A percentile compares a stretch with the other conserved stretches of the same genome.
Evolutionary conservation across 2,888 invertebrate species (phyloP).

Genomic region (Trichogramma evanescens): DNA sequence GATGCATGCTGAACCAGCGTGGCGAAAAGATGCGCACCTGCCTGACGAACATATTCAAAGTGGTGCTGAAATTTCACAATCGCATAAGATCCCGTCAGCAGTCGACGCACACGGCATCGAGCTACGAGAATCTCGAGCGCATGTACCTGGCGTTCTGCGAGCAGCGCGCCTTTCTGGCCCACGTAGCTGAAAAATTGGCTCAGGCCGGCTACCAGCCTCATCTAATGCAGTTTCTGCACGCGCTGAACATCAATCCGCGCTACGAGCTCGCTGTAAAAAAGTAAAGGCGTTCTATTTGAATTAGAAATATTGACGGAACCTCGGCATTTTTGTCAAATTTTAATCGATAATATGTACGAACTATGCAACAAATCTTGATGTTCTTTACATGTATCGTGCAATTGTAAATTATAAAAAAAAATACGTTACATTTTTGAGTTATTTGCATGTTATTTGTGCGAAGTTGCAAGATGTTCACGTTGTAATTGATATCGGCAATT

Average conservation of each 20-base stretch:
- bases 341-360: no score
- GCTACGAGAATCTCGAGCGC: constrained; percentile 53
- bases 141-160: constrained; percentile 58
- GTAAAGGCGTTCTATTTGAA: background rate
- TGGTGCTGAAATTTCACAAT: constrained; percentile 65
- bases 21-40: constrained; percentile 63
- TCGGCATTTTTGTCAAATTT: no score
- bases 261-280: constrained; percentile 32
- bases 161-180: constrained; percentile 56
- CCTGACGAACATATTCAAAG: constrained; percentile 64
- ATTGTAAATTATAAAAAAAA: no score
- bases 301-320: no score
- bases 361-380: no score
- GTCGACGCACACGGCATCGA: constrained; percentile 53
- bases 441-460: no score
- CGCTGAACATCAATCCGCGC: constrained; percentile 58
- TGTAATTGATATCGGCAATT: no score
- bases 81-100: constrained; percentile 51
- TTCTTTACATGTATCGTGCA: no score
- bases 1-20: constrained; percentile 66
- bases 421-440: no score
- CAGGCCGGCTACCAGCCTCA: constrained; percentile 64
- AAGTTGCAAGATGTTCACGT: no score
- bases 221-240: constrained; percentile 58
- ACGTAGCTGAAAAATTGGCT: constrained; percentile 57